Evolutionary conservation across 2,888 invertebrate genomes (phyloP), one percentile per base, ranked within the genome.

Genomic region (Folsomia candida): DNA sequence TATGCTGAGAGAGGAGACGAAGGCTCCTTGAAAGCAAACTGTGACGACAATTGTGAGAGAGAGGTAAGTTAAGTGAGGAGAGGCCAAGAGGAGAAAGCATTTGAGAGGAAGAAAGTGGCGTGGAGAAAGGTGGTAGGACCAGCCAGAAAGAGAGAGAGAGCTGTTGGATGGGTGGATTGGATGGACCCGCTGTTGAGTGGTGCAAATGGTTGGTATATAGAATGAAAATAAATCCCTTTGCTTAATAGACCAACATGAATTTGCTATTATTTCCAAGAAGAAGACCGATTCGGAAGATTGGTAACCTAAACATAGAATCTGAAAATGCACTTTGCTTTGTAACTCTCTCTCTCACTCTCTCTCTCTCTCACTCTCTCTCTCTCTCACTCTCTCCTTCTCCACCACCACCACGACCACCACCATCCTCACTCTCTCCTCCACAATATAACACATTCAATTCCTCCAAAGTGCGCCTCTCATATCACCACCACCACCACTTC

Each of bases 191-290:
- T 24, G 28, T 61, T 29, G 28, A 62, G 29, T n/a, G n/a, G n/a
- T 62, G 72, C 72, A 71, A 70, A 74, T 69, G 69, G 62, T 62
- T n/a, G 59, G 73, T 76, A 78, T 47, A 47, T 76, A 76, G 78
- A 85, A 85, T 85, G 85, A 85, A 85, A 85, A 85, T 85, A 85
- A 85, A 85, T 85, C 84, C 85, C 84, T 84, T 84, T 83, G 83
- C 85, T 85, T 80, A 85, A 85, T 85, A 85, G 85, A 84, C 84
- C 82, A 85, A 85, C 85, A 85, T 82, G 85, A 83, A 84, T 85
- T 82, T 82, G 85, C 85, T 85, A 85, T 85, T 85, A 85, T 85
- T 85, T 85, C 83, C 84, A 83, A 84, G 84, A 82, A 84, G 72
- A 77, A 79, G 78, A 79, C 78, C 79, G 78, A 79, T 79, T 79